Evolutionary conservation across 2,113 vertebrate species (phyloP).

Genomic region (Larimichthys crocea): DNA sequence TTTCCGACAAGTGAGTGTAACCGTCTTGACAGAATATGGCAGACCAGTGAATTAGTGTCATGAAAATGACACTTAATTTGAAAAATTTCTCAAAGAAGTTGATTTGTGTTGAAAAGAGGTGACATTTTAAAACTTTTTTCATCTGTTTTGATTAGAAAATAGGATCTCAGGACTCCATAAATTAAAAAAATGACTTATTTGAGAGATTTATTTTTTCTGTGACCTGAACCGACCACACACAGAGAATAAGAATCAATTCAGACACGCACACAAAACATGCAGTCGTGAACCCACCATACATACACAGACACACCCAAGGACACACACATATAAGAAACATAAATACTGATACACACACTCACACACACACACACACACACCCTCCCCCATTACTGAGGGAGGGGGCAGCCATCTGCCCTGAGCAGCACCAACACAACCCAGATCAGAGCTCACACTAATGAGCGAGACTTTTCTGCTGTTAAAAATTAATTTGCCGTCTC

Average conservation of each 20-base stretch:
- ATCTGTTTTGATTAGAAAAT: slow-evolving; percentile 8
- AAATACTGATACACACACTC: slow-evolving; percentile 23
- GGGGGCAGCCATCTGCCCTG: slow-evolving; percentile 79
- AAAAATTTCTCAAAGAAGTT: neutral
- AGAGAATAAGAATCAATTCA: slow-evolving; percentile 3
- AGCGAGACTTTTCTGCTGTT: slow-evolving; percentile 54
- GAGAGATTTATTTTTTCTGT: too few relatives aligned
- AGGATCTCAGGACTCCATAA: neutral
- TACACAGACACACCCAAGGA: slow-evolving; percentile 35
- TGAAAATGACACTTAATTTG: slow-evolving; percentile 16
- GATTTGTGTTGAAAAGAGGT: neutral
- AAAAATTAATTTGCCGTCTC: slow-evolving; percentile 67
- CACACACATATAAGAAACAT: slow-evolving; percentile 21
- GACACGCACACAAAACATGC: slow-evolving; percentile 9
- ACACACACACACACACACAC: slow-evolving; percentile 32
- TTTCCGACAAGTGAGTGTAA: neutral
- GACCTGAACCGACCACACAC: neutral
- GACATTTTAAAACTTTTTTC: neutral
- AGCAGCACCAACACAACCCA: slow-evolving; percentile 67
- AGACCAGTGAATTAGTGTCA: neutral
- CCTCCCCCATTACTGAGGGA: slow-evolving; percentile 56
- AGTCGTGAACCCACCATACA: neutral
- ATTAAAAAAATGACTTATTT: slow-evolving; percentile 5
- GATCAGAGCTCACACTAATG: slow-evolving; percentile 62
- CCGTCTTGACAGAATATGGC: slow-evolving; percentile 2